A percentile compares a stretch with the other conserved stretches of the same genome.
Conservation (phyloP, 35 echinoderm and acorn worm genomes). For the Diadema setosum region DNA sequence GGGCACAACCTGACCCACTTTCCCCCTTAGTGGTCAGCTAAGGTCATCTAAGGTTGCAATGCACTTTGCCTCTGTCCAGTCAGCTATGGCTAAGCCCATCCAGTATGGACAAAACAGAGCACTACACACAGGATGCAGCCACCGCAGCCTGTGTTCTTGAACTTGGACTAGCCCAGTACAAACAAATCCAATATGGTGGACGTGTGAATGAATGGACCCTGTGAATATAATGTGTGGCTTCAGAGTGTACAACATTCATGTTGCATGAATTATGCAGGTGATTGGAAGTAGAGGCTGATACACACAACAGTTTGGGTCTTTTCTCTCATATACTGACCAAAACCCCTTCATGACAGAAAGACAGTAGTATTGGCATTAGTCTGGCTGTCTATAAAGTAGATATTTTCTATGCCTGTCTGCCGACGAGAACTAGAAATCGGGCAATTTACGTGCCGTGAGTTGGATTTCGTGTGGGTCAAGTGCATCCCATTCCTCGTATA, state of each 20-base stretch:
- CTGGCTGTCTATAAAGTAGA: too few species aligned
- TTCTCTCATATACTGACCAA: too few species aligned
- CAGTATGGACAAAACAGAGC: background rate
- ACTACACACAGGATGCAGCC: background rate
- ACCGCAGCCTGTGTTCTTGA: background rate
- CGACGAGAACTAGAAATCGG: too few species aligned
- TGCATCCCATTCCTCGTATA: background rate
- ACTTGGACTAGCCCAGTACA: background rate
- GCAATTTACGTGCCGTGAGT: background rate
- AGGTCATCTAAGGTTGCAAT: constrained; percentile 14
- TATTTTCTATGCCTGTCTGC: too few species aligned
- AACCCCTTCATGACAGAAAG: too few species aligned
- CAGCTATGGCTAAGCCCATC: background rate
- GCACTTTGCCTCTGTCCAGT: constrained; percentile 9
- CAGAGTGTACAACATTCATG: background rate
- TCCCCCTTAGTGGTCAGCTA: background rate
- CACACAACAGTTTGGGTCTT: too few species aligned
- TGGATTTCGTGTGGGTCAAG: constrained; percentile 3
- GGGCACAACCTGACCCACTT: constrained; percentile 10
- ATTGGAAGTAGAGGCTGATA: too few species aligned
- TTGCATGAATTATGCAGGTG: background rate
- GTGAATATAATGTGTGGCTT: background rate
- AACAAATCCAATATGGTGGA: constrained; percentile 6
- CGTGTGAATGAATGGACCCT: background rate
- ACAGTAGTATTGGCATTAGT: too few species aligned